Conservation (phyloP, 2,888 invertebrate species). For the Miltochrista miniata region DNA sequence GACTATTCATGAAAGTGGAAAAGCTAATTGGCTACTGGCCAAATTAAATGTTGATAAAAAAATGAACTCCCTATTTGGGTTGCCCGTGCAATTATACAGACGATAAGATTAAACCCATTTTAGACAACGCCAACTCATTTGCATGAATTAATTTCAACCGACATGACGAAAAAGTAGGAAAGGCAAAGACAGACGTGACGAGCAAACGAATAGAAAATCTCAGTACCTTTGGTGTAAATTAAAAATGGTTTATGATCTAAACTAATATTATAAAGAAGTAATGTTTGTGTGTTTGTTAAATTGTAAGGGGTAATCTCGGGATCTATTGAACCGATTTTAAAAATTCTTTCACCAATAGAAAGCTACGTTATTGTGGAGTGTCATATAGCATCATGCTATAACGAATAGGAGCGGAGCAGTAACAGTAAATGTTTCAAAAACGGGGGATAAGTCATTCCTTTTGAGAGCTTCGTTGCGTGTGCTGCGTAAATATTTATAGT, state of each 20-base stretch:
- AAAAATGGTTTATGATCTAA: conserved; percentile 30
- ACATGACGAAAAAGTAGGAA: conserved; percentile 55
- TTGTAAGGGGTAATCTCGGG: no score
- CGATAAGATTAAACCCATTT: conserved; percentile 67
- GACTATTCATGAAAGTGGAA: conserved; percentile 25
- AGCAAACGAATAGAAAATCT: conserved; percentile 51
- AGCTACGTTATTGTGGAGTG: no score
- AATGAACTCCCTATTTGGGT: conserved; percentile 52
- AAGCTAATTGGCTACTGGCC: conserved; percentile 30
- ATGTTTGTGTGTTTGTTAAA: conserved; percentile 18
- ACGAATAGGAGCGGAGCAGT: no score
- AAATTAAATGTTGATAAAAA: conserved; percentile 52
- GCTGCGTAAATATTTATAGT: no score
- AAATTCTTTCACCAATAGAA: no score
- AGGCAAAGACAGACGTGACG: conserved; percentile 50
- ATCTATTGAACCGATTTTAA: no score
- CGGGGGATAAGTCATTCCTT: no score
- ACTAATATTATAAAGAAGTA: conserved; percentile 23
- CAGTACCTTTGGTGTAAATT: conserved; percentile 21
- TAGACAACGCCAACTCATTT: conserved; percentile 63
- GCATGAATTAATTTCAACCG: conserved; percentile 69
- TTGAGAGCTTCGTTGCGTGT: no score
- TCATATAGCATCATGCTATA: no score
- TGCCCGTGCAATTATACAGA: conserved; percentile 56
- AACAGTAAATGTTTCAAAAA: no score